Evolutionary conservation across 2,113 vertebrate genomes (phyloP).

Genomic region (Parus major): DNA sequence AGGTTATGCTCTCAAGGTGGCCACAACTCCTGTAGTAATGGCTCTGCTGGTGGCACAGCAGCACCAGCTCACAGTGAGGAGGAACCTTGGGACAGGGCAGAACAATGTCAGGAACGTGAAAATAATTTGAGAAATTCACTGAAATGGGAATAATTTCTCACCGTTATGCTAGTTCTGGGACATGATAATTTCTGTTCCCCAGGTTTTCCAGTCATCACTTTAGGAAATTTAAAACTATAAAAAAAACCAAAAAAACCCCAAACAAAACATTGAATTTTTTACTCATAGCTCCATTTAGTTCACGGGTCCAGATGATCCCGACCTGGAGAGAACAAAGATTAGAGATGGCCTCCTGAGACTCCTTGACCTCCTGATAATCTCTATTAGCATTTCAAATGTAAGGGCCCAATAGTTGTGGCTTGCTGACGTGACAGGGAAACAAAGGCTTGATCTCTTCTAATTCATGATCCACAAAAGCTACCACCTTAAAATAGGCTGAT

Average conservation of each 20-base stretch:
- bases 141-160: neutral
- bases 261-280: neutral
- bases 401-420: neutral
- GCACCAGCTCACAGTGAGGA: neutral
- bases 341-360: neutral
- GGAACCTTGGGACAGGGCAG: neutral
- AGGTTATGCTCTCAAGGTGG: neutral
- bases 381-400: conserved; percentile 61
- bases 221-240: neutral
- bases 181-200: neutral
- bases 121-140: neutral
- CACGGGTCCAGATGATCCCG: neutral
- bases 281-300: neutral
- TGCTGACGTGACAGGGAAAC: conserved; percentile 1
- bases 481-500: conserved; percentile 4
- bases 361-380: conserved; percentile 52
- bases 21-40: neutral
- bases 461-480: conserved; percentile 13
- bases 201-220: neutral
- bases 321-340: neutral
- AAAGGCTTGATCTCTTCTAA: conserved; percentile 40
- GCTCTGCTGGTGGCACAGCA: neutral
- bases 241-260: rapidly evolving
- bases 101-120: neutral
- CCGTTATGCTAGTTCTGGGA: neutral